Base-by-base conservation (phyloP, 2,888 invertebrate species). In the Drosophila anomelani region DNA sequence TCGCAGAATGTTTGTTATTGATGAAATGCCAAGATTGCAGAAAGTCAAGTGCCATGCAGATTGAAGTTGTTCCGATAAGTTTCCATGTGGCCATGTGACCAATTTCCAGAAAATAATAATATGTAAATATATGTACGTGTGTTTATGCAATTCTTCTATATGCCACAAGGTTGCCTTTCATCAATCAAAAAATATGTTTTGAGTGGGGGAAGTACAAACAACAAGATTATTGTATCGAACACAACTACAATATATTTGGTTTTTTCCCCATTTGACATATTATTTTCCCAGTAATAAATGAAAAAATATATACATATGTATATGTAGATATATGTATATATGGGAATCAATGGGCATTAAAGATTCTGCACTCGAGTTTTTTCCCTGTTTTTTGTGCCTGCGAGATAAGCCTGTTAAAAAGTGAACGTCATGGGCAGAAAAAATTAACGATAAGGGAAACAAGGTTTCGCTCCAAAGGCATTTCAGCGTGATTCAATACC, bases 21-120 rank as follows among this genome's bases (percentile, higher is more conserved):
- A 80, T 70, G 59, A 77, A 77, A 43, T 53, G 72, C 54, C 55
- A 60, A 67, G 81, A 80, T 87, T 77, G 88, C 75, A 74, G 49
- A 67, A 54, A 54, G 41, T 39, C 58, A 44, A 73, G 38, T 54
- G 26, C 17, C 51, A 2, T 20, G 38, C 53, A 26, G 36, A 62
- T 51, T 46, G 47, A 51, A 49, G 32, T 47, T 20, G 36, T 47
- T 26, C 17, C 12, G 20, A 29, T 36, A 62, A 60, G 26, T 62
- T 43, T 62, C 13, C 12, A 10, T 58, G 53, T 20, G 23, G 59
- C 17, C 56, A 13, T 67, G 26, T 47, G 70, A 47, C 38, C 47
- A 34, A 34, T 34, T 47, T 39, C 15, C 36, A 15, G 15, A 41
- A n/a, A 26, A 54, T 34, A 23, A 17, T 54, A 23, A 17, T 7